Evolutionary conservation across 2,113 vertebrate genomes (phyloP).

Genomic region (Podiceps cristatus): DNA sequence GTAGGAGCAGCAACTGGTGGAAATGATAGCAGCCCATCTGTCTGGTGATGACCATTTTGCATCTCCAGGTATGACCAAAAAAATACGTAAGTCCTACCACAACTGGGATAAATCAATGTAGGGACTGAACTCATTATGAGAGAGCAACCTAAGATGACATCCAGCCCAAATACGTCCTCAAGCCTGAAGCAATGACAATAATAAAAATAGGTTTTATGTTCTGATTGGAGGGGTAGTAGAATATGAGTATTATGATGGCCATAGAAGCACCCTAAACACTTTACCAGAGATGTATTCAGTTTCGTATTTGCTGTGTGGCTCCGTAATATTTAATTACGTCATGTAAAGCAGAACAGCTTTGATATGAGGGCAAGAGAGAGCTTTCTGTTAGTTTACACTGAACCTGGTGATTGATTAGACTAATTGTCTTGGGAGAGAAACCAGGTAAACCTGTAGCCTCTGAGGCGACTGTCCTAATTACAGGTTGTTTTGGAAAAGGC

Average conservation of each 20-base stretch:
- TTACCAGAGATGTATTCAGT: not conserved
- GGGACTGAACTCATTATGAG: not conserved
- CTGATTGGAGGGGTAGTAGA: not conserved
- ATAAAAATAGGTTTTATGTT: not conserved
- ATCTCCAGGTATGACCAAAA: not conserved
- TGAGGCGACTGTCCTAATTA: not conserved
- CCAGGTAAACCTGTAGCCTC: not conserved
- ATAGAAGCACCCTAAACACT: not conserved
- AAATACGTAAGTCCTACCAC: not conserved
- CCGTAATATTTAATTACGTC: not conserved
- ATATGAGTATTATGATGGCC: not conserved
- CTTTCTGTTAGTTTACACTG: not conserved
- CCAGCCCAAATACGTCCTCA: not conserved
- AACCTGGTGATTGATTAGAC: not conserved
- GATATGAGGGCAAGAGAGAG: not conserved
- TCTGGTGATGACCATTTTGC: not conserved
- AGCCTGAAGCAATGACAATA: not conserved
- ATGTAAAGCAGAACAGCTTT: not conserved
- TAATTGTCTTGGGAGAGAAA: not conserved
- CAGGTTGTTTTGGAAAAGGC: rapidly evolving
- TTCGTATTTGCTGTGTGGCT: not conserved
- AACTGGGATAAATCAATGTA: not conserved
- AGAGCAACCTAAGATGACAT: not conserved
- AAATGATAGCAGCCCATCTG: not conserved
- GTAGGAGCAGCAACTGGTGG: not conserved